Base-by-base conservation (phyloP, 2,113 vertebrate species). In the Numida meleagris region DNA sequence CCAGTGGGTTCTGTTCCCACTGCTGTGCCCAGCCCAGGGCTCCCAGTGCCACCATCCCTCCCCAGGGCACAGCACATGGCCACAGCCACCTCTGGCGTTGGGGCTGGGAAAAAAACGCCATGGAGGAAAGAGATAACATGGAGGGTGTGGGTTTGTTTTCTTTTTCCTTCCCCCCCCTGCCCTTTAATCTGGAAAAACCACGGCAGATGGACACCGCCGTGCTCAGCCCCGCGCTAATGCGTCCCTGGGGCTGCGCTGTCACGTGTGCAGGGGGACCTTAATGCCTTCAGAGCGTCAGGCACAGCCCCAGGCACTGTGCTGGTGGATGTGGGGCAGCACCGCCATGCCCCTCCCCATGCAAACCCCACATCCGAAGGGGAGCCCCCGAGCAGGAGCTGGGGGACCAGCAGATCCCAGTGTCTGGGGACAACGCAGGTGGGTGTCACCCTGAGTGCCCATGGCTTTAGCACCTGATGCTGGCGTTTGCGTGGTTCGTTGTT, bases 271-370 rank as follows among this genome's bases (percentile, higher is more conserved):
- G 29, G 55, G 70, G 31, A 51, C 62, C 48, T 90, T 90, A 83
- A 95, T 94, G 90, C 95, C 86, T 93, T 93, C 86, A 82, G 86
- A 94, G 82, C 6, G 18, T 92, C 93, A 90, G 55, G 75, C 88
- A 91, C 85, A 95, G 82, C 62, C 73, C 57, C 57, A 0, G 12
- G 88, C 70, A 82, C 94, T 76, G 88, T 68, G 72, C 94, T 80
- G 88, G 15, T 77, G 45, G 88, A 95, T 95, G 91, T 93, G 94
- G 94, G 86, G 65, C 95, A 92, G 91, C 58, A 51, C 91, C 51
- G 53, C 15, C 45, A 36, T 73, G 51, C 94, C 18, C 55, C 17
- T 33, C 51, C 51, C 51, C 27, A 53, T 5, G 31, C 42, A 23
- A 45, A 67, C 33, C 57, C 33, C 57, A 20, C 20, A 58, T n/a